Base-by-base conservation (phyloP, 1,140 invertebrate genomes). In the Diprion similis region DNA sequence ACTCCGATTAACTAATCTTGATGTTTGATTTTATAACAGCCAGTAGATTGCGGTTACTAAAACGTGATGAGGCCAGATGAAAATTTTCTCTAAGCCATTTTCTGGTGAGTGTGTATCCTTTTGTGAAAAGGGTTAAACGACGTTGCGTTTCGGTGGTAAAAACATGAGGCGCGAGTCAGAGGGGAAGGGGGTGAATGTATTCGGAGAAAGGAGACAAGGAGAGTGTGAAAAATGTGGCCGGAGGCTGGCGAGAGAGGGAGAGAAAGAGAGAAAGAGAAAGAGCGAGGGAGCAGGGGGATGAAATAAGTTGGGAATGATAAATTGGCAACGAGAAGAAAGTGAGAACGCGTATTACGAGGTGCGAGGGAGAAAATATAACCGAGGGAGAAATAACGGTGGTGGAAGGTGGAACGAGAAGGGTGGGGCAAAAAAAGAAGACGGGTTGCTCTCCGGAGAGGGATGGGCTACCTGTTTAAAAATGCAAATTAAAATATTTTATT, bases 401-500 rank as follows among this genome's bases (percentile, higher is more conserved):
- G n/a, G n/a, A 64, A 67, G 71, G 71, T 73, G 73, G 71, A 72
- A 73, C 64, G 75, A 59, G 19, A 59, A 68, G 66, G 59, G 68
- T 8, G 76, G 75, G 73, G 76, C 75, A 77, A 48, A 70, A 71
- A 71, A 70, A 17, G 71, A 67, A 67, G 67, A 59, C 59, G 75
- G 45, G 68, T 66, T 18, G 46, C 18, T 46, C 24, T 37, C 24
- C 24, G 24, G 24, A 68, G 66, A 68, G 66, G 15, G 66, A 13
- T 68, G 66, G 66, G 37, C 11, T 68, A 45, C 66, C 78, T 81
- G 75, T 73, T 81, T 81, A 79, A 81, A 80, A 77, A 82, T 82
- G 80, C 77, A 82, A 82, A 82, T 82, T 80, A 79, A 82, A 75
- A 79, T 78, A 76, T 80, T 82, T 80, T 79, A 78, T 81, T 79